These are phyloP conservation scores for Limosa lapponica DNA, from an alignment of 2,797 vertebrate species.

Conservation along the genomic window DNA sequence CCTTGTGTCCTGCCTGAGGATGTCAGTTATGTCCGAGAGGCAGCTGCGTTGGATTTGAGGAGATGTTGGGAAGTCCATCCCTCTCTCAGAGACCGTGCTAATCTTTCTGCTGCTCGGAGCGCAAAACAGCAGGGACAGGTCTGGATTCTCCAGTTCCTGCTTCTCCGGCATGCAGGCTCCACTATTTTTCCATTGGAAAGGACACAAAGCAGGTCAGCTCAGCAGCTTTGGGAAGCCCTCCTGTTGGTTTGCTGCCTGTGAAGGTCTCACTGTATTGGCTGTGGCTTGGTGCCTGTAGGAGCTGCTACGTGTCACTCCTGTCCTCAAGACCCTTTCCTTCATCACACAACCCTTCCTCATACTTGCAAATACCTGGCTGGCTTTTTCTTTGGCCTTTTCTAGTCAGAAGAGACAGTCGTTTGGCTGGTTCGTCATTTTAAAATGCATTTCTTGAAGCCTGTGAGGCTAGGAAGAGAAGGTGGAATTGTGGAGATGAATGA, in stretches of 20 bases:
- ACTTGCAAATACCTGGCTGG: background rate
- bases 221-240: background rate
- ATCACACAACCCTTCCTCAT: background rate
- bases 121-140: background rate
- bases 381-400: background rate
- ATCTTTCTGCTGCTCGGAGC: background rate
- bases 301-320: background rate
- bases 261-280: background rate
- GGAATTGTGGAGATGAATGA: too few species aligned
- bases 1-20: background rate
- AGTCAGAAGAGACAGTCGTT: background rate
- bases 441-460: background rate
- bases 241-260: background rate
- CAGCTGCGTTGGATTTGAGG: background rate
- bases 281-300: background rate
- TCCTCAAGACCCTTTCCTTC: background rate
- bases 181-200: background rate
- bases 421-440: background rate
- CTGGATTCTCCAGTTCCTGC: background rate
- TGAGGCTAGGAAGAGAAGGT: rapidly evolving
- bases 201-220: background rate
- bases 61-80: background rate
- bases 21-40: rapidly evolving
- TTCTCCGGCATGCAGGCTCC: background rate
- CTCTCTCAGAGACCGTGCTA: rapidly evolving